phyloP scores from a whole-genome alignment of 2,888 invertebrate species.

The Vannuccia rotundouncinata region DNA sequence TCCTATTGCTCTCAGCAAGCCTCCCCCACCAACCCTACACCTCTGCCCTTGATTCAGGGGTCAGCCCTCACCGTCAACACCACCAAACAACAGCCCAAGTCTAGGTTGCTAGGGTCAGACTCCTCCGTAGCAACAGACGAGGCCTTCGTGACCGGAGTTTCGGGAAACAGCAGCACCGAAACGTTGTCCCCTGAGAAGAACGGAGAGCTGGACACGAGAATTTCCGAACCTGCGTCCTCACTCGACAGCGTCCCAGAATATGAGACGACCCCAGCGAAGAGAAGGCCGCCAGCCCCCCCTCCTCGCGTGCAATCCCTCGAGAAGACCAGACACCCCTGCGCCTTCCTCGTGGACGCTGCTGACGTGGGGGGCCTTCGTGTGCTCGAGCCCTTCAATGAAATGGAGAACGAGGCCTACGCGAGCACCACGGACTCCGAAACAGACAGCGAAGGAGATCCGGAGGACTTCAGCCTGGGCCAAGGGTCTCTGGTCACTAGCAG shows the following conservation, averaged over 20 bases:
- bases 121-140: neutral
- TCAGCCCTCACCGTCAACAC: neutral
- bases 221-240: neutral
- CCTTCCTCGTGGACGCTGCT: neutral
- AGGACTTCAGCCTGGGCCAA: neutral
- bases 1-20: neutral
- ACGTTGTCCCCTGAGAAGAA: neutral
- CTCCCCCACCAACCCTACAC: neutral
- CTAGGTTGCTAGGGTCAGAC: neutral
- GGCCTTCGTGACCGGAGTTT: neutral
- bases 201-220: neutral
- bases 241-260: neutral
- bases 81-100: neutral
- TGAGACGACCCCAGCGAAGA: neutral
- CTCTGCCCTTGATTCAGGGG: neutral
- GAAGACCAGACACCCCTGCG: neutral
- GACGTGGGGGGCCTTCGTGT: neutral
- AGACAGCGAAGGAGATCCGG: neutral
- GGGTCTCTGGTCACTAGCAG: neutral
- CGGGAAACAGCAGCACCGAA: neutral
- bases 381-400: neutral
- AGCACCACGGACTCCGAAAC: neutral
- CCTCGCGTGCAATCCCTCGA: neutral
- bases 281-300: neutral
- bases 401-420: slow-evolving; percentile 1